Percentiles rank a stretch among this genome's conserved stretches.
Conservation (phyloP, 2,797 vertebrate genomes). For the Vireo griseus region DNA sequence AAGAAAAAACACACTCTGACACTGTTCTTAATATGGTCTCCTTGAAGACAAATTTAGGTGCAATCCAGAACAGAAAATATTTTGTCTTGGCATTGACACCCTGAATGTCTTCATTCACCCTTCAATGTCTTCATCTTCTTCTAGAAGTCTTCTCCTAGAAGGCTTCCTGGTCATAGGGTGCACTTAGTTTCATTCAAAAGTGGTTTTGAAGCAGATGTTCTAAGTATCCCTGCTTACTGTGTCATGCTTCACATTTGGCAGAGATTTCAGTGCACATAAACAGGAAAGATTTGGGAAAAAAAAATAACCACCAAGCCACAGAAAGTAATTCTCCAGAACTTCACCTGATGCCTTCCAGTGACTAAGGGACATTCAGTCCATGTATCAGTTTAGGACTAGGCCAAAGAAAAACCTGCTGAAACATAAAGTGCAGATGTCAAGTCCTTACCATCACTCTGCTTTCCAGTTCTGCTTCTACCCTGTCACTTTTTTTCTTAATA, state of each 20-base stretch:
- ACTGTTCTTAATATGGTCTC: not conserved
- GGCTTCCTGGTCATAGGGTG: not conserved
- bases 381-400: not conserved
- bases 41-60: not conserved
- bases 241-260: not conserved
- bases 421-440: not conserved
- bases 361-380: not conserved
- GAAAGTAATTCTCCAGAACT: not conserved
- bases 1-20: not conserved
- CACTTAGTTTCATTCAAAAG: not conserved
- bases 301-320: rapidly evolving
- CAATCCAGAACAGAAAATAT: not conserved
- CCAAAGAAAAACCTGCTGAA: not conserved
- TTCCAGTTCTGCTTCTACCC: not conserved
- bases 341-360: not conserved
- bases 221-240: not conserved
- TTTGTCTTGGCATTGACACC: not conserved
- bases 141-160: not conserved
- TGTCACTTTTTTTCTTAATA: not conserved
- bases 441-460: not conserved
- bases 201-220: not conserved
- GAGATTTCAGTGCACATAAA: not conserved
- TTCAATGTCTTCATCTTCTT: too few species aligned
- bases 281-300: not conserved
- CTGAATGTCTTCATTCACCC: not conserved